phyloP scores from a whole-genome alignment of 2,797 vertebrate genomes.

The Muraenolepis orangiensis region DNA sequence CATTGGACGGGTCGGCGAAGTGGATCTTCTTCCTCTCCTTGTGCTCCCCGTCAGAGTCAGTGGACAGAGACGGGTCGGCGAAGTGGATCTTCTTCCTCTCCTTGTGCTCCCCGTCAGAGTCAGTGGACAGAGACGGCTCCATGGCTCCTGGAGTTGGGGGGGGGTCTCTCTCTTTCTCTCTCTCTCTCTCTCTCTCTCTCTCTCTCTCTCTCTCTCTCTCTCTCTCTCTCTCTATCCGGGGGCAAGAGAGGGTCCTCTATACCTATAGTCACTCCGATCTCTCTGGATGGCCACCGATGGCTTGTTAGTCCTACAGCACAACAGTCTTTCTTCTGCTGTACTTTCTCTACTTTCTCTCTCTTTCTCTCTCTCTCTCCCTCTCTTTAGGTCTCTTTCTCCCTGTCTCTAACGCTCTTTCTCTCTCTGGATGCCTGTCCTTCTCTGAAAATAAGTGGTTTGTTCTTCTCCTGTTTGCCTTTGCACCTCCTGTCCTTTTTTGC shows the following conservation, averaged over 20 bases:
- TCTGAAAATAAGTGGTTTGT: too few relatives aligned
- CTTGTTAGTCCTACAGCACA: slow-evolving; percentile 34
- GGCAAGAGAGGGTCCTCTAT: slow-evolving; percentile 31
- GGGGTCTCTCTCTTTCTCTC: slow-evolving; percentile 50
- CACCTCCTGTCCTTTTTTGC: too few relatives aligned
- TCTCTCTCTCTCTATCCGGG: slow-evolving; percentile 49
- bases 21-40: slow-evolving; percentile 96
- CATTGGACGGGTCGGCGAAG: slow-evolving; percentile 81
- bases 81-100: slow-evolving; percentile 96
- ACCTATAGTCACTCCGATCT: neutral
- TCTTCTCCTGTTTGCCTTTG: too few relatives aligned
- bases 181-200: slow-evolving; percentile 54
- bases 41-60: slow-evolving; percentile 72
- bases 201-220: slow-evolving; percentile 55
- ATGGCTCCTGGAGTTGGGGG: slow-evolving; percentile 56
- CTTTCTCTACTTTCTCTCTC: neutral
- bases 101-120: slow-evolving; percentile 78
- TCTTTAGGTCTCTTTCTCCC: too few relatives aligned
- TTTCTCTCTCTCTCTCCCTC: slow-evolving; percentile 16
- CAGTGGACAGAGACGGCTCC: slow-evolving; percentile 65
- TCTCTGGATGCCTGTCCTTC: neutral
- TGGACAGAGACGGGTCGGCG: slow-evolving; percentile 74
- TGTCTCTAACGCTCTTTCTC: neutral
- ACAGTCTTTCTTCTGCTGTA: slow-evolving; percentile 12
- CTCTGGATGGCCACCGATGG: slow-evolving; percentile 32